Percentiles rank a stretch among this genome's conserved stretches.
These are phyloP conservation scores for Netelia fuscicornis DNA, from an alignment of 2,888 invertebrate genomes.

Conservation along the genomic window DNA sequence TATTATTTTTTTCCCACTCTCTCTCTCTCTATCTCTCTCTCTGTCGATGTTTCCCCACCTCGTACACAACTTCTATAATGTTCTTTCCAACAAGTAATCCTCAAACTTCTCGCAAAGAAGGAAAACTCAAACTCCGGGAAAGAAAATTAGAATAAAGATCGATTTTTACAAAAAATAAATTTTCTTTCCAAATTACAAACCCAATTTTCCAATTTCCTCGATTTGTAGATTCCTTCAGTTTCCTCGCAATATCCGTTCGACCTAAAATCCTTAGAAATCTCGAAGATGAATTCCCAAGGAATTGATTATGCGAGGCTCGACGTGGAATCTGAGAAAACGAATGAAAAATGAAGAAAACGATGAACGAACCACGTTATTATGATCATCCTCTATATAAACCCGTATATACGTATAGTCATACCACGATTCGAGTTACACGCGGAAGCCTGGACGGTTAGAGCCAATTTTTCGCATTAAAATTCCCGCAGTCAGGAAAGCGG, in stretches of 20 bases:
- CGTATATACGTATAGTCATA: slow-evolving; percentile 32
- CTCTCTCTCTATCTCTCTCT: neutral
- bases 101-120: slow-evolving; percentile 15
- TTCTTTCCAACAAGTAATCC: slow-evolving; percentile 24
- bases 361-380: slow-evolving; percentile 18
- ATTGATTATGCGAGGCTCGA: slow-evolving; percentile 24
- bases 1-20: neutral
- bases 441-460: slow-evolving; percentile 72
- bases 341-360: neutral
- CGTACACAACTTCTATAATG: neutral
- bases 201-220: neutral
- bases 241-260: neutral
- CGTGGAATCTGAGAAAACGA: slow-evolving; percentile 33
- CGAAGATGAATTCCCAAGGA: neutral
- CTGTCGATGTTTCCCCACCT: neutral
- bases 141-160: neutral
- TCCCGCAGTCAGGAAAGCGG: slow-evolving; percentile 79
- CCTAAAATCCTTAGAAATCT: neutral
- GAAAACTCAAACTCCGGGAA: neutral
- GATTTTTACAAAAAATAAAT: neutral
- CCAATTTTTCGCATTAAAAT: slow-evolving; percentile 84
- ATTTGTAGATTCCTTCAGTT: neutral
- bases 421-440: slow-evolving; percentile 49
- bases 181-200: too few species aligned
- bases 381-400: slow-evolving; percentile 3